Evolutionary conservation across 2,113 vertebrate species (phyloP).

Genomic region (Heterocephalus glaber): DNA sequence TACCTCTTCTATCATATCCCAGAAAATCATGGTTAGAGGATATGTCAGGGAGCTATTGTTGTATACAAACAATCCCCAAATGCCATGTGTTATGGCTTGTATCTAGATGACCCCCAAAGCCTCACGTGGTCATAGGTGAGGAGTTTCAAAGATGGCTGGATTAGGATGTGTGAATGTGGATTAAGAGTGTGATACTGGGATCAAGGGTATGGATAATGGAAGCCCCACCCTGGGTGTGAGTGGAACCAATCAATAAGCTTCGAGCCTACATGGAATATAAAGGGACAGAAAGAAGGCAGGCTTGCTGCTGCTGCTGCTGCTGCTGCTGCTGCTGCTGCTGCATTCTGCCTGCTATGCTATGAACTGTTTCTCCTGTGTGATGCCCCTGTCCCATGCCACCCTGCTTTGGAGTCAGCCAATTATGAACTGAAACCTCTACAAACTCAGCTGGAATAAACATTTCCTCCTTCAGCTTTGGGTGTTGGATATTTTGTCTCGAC

Average conservation of each 20-base stretch:
- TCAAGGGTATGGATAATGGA: neutral
- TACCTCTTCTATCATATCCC: neutral
- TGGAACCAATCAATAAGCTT: neutral
- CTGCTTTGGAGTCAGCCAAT: neutral
- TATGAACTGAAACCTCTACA: neutral
- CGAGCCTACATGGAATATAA: neutral
- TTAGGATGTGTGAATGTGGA: neutral
- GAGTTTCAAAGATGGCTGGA: neutral
- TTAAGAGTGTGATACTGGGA: neutral
- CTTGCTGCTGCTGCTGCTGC: neutral
- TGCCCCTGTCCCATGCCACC: neutral
- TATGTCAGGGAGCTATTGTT: neutral
- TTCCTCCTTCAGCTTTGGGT: neutral
- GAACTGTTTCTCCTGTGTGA: neutral
- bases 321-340: neutral
- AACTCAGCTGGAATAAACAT: neutral
- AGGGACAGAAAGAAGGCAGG: neutral
- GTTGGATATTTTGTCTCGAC: neutral
- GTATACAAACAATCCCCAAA: neutral
- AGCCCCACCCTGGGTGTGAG: neutral
- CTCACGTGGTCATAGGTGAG: neutral
- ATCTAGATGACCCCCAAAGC: neutral
- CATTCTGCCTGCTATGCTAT: neutral
- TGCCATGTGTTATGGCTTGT: neutral
- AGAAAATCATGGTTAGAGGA: neutral